Evolutionary conservation across 2,113 vertebrate genomes (phyloP), one percentile per base, ranked within the genome.

Genomic region (Oncorhynchus kisutch): DNA sequence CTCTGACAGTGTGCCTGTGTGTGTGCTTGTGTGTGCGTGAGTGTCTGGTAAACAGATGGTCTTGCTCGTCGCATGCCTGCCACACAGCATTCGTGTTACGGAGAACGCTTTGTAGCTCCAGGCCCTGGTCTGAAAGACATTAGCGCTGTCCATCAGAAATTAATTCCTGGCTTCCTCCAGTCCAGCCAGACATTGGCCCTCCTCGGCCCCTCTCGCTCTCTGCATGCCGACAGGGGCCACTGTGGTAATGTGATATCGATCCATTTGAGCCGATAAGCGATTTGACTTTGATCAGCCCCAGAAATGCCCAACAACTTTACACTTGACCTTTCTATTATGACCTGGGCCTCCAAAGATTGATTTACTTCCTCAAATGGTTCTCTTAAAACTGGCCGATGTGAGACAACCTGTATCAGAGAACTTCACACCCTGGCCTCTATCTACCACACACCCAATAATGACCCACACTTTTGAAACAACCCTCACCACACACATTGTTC

Each of bases 41-140:
- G 80, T 75, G 88, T 91, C 90, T 93, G 93, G 86, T 88, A 80
- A 91, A 88, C 92, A 93, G 91, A 94, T 94, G 93, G 86, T 67
- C 72, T 80, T 81, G 81, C 88, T 87, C 72, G 89, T 85, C 87
- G 80, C 85, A 85, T 80, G 87, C 85, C 78, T 75, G 84, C 85
- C 71, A 71, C 80, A 3, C 71, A 60, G 81, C 62, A 66, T 81
- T 86, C 67, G n/a, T 86, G 90, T 91, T 91, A 87, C 73, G 82
- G 85, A 85, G 80, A 89, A 73, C 73, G 74, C 88, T 87, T 78
- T 91, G 88, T 89, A 86, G 88, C 88, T 88, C 79, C 67, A 69
- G 77, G 79, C 84, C 81, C 67, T 57, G 67, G 87, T 81, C 91
- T 93, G 93, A 93, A 92, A 93, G 59, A 73, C 82, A 93, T 95